Conservation (phyloP, 1,140 invertebrate genomes). For the Drosophila carrolli region DNA sequence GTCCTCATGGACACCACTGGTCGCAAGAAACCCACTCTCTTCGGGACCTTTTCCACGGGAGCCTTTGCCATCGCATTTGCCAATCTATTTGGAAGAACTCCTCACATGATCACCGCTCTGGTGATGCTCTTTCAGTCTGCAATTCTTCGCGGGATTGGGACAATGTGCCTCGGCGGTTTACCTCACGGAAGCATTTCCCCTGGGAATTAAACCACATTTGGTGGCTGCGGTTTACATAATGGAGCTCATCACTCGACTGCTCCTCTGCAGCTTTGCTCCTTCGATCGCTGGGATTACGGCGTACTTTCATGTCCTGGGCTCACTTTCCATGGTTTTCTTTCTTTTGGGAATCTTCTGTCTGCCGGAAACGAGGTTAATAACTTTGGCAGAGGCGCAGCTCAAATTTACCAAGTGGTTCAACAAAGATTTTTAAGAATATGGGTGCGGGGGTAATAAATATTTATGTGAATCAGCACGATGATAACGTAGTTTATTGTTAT, state of each 20-base stretch:
- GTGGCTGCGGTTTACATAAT: conserved; percentile 57
- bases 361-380: conserved; percentile 62
- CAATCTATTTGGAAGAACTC: conserved; percentile 29
- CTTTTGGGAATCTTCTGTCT: conserved; percentile 64
- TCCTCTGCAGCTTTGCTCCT: conserved; percentile 39
- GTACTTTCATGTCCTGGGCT: conserved; percentile 62
- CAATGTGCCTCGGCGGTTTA: conserved; percentile 66
- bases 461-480: background rate
- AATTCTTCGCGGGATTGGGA: conserved; percentile 61
- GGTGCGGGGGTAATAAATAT: background rate
- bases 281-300: conserved; percentile 8
- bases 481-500: background rate
- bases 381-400: conserved; percentile 56
- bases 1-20: conserved; percentile 64
- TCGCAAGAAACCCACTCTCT: conserved; percentile 63
- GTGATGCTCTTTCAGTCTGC: conserved; percentile 54
- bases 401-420: conserved; percentile 71
- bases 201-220: conserved; percentile 60
- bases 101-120: conserved; percentile 49
- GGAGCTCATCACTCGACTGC: conserved; percentile 53
- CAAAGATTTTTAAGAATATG: conserved; percentile 54
- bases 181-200: conserved; percentile 72
- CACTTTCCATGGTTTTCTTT: conserved; percentile 58
- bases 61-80: conserved; percentile 61
- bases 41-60: conserved; percentile 59